These are phyloP conservation scores for Archaeoteleia sp. DNA, from an alignment of 2,888 invertebrate genomes.

Conservation along the genomic window DNA sequence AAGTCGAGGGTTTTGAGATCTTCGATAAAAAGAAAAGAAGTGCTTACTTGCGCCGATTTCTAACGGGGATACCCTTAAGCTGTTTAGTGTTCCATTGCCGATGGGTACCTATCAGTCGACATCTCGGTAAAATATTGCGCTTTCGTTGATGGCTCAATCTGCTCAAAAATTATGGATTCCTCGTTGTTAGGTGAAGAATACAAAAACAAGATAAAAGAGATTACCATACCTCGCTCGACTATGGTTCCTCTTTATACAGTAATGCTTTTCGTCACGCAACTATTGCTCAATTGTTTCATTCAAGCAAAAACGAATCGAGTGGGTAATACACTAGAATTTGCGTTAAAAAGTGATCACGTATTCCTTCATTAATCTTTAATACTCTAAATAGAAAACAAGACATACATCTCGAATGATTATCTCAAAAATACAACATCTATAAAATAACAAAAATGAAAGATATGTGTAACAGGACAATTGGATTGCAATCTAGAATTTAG, in stretches of 20 bases:
- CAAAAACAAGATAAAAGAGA: conserved; percentile 47
- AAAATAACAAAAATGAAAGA: no score
- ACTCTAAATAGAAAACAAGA: no score
- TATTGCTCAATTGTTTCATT: conserved; percentile 30
- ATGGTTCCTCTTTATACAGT: conserved; percentile 46
- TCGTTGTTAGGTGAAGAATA: conserved; percentile 27
- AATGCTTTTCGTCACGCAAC: conserved; percentile 58
- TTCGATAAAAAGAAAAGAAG: conserved; percentile 56
- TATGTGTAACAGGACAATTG: no score
- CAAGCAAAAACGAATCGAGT: no score
- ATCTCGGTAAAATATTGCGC: conserved; percentile 69
- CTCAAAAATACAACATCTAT: no score
- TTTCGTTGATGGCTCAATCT: conserved; percentile 69
- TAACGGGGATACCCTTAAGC: conserved; percentile 53
- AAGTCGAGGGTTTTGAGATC: conserved; percentile 60
- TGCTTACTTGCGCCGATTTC: conserved; percentile 41
- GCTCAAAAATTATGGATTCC: conserved; percentile 60
- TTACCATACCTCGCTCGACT: conserved; percentile 49
- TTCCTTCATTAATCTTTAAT: no score
- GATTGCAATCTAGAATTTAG: no score
- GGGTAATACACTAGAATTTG: conserved; percentile 35
- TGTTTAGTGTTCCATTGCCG: conserved; percentile 67
- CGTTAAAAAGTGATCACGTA: conserved; percentile 28
- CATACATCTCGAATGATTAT: no score
- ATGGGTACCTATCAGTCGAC: conserved; percentile 67